Conservation (phyloP, 1,140 invertebrate species). For the Piezodorus guildinii region DNA sequence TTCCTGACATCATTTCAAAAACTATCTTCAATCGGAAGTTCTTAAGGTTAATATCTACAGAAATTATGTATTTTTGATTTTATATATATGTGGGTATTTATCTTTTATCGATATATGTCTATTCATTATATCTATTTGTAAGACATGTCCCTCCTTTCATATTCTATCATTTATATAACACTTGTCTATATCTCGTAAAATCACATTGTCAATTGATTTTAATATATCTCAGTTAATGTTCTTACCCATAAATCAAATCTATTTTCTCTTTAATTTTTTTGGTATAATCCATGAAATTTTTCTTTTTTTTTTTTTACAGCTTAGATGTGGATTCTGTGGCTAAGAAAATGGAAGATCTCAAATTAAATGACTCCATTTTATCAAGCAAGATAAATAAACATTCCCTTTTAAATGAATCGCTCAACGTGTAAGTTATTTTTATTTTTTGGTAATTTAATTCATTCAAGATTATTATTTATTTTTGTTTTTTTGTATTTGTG, state of each 20-base stretch:
- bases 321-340: slow-evolving; percentile 6
- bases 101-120: too few relatives aligned
- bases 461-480: background rate
- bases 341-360: background rate
- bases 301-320: slow-evolving; percentile 14
- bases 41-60: slow-evolving; percentile 22
- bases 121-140: too few relatives aligned
- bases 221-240: too few relatives aligned
- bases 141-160: too few relatives aligned
- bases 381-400: background rate
- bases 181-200: too few relatives aligned
- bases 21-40: slow-evolving; percentile 26
- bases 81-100: background rate
- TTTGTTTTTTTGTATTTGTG: background rate
- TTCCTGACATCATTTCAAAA: slow-evolving; percentile 26
- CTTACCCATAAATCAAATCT: too few relatives aligned
- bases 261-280: too few relatives aligned
- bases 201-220: too few relatives aligned
- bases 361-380: background rate
- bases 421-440: background rate
- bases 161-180: too few relatives aligned
- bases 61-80: background rate
- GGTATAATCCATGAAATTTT: background rate
- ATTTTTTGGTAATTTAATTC: background rate
- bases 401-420: background rate